Conservation (phyloP, 1,140 invertebrate species). For the Scylla paramamosain region DNA sequence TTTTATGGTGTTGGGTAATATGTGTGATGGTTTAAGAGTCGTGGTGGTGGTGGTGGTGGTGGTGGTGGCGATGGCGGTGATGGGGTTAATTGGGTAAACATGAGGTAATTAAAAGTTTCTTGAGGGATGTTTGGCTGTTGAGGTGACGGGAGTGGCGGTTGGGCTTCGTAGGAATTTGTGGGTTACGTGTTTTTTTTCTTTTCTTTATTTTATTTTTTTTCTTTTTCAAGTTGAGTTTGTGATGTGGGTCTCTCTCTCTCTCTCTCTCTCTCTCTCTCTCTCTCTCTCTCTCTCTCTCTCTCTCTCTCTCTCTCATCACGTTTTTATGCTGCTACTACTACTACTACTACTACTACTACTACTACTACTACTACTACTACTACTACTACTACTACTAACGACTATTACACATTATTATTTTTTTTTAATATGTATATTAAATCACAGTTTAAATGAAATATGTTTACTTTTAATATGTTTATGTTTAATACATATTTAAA, state of each 20-base stretch:
- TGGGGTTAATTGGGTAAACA: neutral
- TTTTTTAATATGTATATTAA: no score
- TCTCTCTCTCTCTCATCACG: no score
- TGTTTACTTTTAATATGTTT: no score
- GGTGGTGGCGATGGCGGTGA: neutral
- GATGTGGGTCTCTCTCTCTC: no score
- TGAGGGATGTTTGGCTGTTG: neutral
- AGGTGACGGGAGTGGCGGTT: neutral
- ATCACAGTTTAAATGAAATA: no score
- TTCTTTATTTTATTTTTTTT: neutral
- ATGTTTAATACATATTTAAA: no score
- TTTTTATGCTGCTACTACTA: no score
- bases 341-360: no score
- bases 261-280: neutral
- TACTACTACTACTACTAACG: no score
- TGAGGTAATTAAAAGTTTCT: neutral
- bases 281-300: neutral
- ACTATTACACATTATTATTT: no score
- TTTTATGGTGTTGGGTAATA: neutral
- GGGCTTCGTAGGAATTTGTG: neutral
- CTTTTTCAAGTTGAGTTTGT: no score
- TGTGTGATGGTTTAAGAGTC: neutral
- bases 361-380: no score
- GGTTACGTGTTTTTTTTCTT: neutral
- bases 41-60: neutral